These are phyloP conservation scores for Schrankia costaestrigalis DNA, from an alignment of 2,888 invertebrate species.

Conservation along the genomic window DNA sequence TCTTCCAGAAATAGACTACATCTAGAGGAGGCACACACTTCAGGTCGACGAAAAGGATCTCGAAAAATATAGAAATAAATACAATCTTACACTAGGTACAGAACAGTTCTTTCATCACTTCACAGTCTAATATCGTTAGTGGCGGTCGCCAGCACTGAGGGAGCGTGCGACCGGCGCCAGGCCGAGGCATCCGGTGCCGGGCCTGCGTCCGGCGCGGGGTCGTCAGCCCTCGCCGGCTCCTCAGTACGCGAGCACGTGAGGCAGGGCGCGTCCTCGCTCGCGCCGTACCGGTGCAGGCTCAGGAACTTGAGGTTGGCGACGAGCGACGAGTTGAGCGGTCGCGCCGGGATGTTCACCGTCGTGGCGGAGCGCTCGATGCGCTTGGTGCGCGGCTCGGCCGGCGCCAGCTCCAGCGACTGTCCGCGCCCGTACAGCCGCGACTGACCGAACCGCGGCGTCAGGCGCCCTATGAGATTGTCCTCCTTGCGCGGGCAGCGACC, in stretches of 20 bases:
- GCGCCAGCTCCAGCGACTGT: conserved; percentile 66
- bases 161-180: conserved; percentile 34
- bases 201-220: conserved; percentile 5
- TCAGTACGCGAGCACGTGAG: conserved; percentile 13
- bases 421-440: conserved; percentile 67
- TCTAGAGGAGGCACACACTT: conserved; percentile 67
- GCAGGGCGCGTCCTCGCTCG: conserved; percentile 43
- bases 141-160: conserved; percentile 50
- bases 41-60: conserved; percentile 66
- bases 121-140: conserved; percentile 63
- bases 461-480: conserved; percentile 66
- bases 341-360: conserved; percentile 58
- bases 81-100: conserved; percentile 42
- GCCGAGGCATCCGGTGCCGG: conserved; percentile 19
- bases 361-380: conserved; percentile 71
- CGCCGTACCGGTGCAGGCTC: conserved; percentile 71
- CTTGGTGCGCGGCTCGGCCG: conserved; percentile 42
- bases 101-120: conserved; percentile 18
- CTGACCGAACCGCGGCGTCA: conserved; percentile 73
- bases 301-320: conserved; percentile 70
- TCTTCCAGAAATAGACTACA: conserved; percentile 46
- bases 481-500: conserved; percentile 49
- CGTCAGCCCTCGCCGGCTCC: conserved; percentile 31
- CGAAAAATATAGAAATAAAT: conserved; percentile 67
- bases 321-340: conserved; percentile 65